phyloP scores from a whole-genome alignment of 2,888 invertebrate species.

The Conomelus anceps region DNA sequence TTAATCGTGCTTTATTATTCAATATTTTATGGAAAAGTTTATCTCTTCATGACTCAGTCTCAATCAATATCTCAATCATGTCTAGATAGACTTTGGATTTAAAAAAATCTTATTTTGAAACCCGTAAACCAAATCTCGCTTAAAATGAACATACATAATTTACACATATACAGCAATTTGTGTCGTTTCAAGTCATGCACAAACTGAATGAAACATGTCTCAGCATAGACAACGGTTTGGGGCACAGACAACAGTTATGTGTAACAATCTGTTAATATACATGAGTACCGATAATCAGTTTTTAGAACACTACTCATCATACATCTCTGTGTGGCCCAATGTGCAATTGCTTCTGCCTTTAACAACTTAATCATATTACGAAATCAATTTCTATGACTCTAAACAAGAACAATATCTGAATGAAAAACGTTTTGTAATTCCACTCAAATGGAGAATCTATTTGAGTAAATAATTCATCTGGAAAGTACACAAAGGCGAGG shows the following conservation, averaged over 20 bases:
- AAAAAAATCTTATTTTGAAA: no score
- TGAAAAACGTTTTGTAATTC: neutral
- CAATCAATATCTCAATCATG: no score
- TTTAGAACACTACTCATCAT: neutral
- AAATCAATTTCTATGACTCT: neutral
- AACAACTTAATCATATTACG: neutral
- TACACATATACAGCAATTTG: no score
- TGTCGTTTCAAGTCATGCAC: neutral
- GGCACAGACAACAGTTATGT: neutral
- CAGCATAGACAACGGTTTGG: neutral
- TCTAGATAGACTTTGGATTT: no score
- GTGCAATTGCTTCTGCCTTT: neutral
- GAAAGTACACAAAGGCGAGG: neutral
- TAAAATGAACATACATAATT: no score
- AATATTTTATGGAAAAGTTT: no score
- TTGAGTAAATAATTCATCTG: neutral
- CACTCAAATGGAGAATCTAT: neutral
- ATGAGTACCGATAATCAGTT: neutral
- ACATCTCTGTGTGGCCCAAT: neutral
- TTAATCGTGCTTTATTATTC: no score
- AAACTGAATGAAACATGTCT: neutral
- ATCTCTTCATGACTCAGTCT: no score
- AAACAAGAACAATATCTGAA: neutral
- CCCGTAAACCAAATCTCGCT: no score
- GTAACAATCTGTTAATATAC: neutral